Conservation (phyloP, 2,797 vertebrate species). For the Falco biarmicus region DNA sequence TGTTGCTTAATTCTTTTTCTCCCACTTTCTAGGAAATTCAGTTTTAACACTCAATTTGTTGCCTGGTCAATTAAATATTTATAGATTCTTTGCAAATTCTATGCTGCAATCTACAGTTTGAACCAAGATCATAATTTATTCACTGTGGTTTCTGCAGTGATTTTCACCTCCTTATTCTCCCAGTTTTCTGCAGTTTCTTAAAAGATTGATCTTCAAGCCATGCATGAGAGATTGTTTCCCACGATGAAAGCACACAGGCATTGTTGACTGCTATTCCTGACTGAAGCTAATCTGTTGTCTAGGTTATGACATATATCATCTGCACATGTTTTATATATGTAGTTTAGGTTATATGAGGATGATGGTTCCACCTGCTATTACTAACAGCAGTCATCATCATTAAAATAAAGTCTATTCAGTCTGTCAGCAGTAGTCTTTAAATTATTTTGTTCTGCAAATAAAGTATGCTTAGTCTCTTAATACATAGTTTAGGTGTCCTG, state of each 20-base stretch:
- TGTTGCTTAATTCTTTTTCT: not conserved
- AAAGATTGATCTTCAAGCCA: not conserved
- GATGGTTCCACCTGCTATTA: slow-evolving; percentile 1
- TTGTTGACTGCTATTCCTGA: not conserved
- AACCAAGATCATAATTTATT: not conserved
- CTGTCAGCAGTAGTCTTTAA: not conserved
- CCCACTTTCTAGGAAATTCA: not conserved
- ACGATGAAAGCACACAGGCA: not conserved
- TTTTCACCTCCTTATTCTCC: not conserved
- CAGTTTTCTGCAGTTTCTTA: not conserved
- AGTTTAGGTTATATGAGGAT: not conserved
- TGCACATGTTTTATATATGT: not conserved
- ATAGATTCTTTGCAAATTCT: not conserved
- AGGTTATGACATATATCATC: not conserved
- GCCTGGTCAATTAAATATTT: not conserved
- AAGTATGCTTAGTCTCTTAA: not conserved
- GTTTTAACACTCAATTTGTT: not conserved
- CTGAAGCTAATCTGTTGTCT: not conserved
- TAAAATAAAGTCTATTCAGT: not conserved
- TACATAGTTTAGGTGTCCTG: not conserved
- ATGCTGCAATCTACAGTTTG: not conserved
- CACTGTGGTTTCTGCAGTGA: not conserved
- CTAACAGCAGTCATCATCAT: not conserved
- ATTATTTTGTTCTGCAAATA: slow-evolving; percentile 1
- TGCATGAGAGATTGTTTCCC: not conserved